These are phyloP conservation scores for Sesia apiformis DNA, from an alignment of 2,888 invertebrate genomes.

Conservation along the genomic window DNA sequence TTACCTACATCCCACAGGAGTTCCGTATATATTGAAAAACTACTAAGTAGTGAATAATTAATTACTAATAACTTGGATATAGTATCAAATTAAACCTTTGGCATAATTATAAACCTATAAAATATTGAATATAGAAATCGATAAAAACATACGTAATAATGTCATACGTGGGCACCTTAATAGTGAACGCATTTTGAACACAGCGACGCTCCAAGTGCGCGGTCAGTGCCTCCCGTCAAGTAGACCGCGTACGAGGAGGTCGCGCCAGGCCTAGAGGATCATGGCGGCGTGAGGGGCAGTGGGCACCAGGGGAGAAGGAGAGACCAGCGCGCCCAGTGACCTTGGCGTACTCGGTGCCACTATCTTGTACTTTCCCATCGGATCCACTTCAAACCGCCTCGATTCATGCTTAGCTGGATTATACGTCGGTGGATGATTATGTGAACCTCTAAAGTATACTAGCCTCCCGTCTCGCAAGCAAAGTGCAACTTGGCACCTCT, in stretches of 20 bases:
- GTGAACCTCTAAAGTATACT: constrained; percentile 61
- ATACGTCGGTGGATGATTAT: constrained; percentile 64
- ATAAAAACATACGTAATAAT: too few relatives aligned
- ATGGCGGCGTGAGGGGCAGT: constrained; percentile 54
- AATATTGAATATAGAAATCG: neutral
- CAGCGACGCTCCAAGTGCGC: constrained; percentile 53
- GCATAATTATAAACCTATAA: constrained; percentile 4
- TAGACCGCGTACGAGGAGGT: constrained; percentile 67
- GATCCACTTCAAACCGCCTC: constrained; percentile 60
- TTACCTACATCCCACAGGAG: too few relatives aligned
- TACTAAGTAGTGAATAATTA: too few relatives aligned
- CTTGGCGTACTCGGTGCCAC: constrained; percentile 29
- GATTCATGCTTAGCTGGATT: constrained; percentile 63
- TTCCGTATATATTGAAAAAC: too few relatives aligned
- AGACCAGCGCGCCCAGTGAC: constrained; percentile 17
- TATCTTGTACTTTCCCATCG: constrained; percentile 69
- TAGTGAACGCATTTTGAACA: neutral
- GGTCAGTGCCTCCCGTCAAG: constrained; percentile 53
- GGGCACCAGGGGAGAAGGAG: constrained; percentile 36
- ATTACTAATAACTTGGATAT: too few relatives aligned
- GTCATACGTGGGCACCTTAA: neutral
- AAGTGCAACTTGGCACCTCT: constrained; percentile 64
- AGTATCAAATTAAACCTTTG: constrained; percentile 3
- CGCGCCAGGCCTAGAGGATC: constrained; percentile 71
- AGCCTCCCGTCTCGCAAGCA: constrained; percentile 64